These are phyloP conservation scores for Ispidina picta DNA, from an alignment of 2,797 vertebrate species.

Conservation along the genomic window DNA sequence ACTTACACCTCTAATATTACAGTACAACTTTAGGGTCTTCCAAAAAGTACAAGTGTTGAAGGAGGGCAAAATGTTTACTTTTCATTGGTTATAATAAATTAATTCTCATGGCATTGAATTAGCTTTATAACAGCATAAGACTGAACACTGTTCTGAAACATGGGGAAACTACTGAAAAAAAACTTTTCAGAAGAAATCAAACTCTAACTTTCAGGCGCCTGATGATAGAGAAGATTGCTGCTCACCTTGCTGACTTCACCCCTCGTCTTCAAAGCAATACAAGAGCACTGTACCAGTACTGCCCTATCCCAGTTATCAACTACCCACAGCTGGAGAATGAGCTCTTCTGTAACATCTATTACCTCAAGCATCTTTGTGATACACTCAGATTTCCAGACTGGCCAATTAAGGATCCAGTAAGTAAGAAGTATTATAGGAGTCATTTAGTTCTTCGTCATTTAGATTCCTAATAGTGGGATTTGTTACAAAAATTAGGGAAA, in stretches of 20 bases:
- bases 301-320: constrained; percentile 94
- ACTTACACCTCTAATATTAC: neutral
- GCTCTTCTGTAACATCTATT: constrained; percentile 99
- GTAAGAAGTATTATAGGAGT: constrained; percentile 50
- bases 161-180: neutral
- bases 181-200: neutral
- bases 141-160: neutral
- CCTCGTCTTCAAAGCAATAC: constrained; percentile 98
- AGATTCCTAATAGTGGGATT: neutral
- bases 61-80: neutral
- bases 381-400: constrained; percentile 92
- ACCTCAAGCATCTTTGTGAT: constrained; percentile 98
- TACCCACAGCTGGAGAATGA: constrained; percentile 97
- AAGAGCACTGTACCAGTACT: constrained; percentile 96
- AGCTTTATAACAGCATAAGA: neutral
- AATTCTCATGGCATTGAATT: neutral
- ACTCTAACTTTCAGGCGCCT: constrained; percentile 83
- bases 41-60: neutral
- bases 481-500: neutral
- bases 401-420: constrained; percentile 96
- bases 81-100: neutral
- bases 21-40: neutral
- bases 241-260: constrained; percentile 96
- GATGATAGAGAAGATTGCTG: constrained; percentile 99
- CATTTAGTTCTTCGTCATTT: neutral